A percentile compares a stretch with the other conserved stretches of the same genome.
Evolutionary conservation across 2,888 invertebrate genomes (phyloP).

Genomic region (Netelia fuscicornis): DNA sequence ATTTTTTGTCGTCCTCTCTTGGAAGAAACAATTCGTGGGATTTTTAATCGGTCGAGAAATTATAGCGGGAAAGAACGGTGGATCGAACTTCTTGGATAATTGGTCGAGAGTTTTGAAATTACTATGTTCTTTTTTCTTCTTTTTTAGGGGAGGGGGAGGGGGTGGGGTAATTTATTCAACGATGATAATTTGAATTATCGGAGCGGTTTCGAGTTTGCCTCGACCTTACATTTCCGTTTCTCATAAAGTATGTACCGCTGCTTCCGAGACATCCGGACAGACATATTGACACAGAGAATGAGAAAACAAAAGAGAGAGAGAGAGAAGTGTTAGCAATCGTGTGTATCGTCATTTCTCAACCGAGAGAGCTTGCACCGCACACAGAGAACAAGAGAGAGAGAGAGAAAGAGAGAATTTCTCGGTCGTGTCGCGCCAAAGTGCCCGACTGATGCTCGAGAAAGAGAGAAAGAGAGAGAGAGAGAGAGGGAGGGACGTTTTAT

Average conservation of each 20-base stretch:
- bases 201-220: not conserved
- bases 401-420: constrained; percentile 36
- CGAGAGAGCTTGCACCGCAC: constrained; percentile 33
- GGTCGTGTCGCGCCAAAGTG: constrained; percentile 57
- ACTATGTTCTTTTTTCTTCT: too few relatives aligned
- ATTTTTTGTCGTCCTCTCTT: too few relatives aligned
- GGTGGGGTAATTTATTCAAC: too few relatives aligned
- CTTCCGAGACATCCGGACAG: not conserved
- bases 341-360: constrained; percentile 81
- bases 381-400: not conserved
- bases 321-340: constrained; percentile 77
- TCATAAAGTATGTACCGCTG: constrained; percentile 24
- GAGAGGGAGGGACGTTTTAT: constrained; percentile 57
- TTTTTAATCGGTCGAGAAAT: too few relatives aligned
- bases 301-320: constrained; percentile 36
- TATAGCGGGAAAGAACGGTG: too few relatives aligned
- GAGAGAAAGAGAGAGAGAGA: constrained; percentile 21
- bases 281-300: constrained; percentile 49
- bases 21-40: too few relatives aligned
- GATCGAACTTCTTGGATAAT: too few relatives aligned
- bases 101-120: too few relatives aligned
- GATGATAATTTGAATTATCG: too few relatives aligned
- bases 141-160: too few relatives aligned
- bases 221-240: not conserved
- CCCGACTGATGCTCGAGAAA: constrained; percentile 47